A percentile compares a stretch with the other conserved stretches of the same genome.
phyloP scores from a whole-genome alignment of 2,888 invertebrate species.

The Pollenia angustigena region DNA sequence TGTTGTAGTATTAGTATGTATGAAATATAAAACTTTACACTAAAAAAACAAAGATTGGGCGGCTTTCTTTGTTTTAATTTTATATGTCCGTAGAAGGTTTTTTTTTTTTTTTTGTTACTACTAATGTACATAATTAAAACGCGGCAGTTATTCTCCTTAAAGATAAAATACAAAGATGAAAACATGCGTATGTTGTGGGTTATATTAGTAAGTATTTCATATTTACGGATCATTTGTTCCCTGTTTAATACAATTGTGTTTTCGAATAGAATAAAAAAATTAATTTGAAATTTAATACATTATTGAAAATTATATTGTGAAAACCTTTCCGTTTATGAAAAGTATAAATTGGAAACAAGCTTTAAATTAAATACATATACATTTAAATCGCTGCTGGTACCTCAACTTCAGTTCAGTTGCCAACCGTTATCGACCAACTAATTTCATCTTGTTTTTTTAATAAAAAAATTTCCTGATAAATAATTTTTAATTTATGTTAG shows the following conservation, averaged over 20 bases:
- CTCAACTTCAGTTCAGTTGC: too few relatives aligned
- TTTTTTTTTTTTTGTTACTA: slow-evolving; percentile 49
- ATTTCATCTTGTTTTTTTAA: too few relatives aligned
- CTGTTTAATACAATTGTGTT: slow-evolving; percentile 21
- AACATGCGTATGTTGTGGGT: background rate
- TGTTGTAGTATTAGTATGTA: slow-evolving; percentile 38
- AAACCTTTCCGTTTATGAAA: too few relatives aligned
- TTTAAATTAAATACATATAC: too few relatives aligned
- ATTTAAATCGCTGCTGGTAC: too few relatives aligned
- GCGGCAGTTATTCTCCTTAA: slow-evolving; percentile 54
- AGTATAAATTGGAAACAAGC: background rate
- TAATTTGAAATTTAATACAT: too few relatives aligned
- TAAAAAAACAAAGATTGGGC: slow-evolving; percentile 69
- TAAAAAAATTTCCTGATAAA: too few relatives aligned
- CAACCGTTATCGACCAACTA: too few relatives aligned
- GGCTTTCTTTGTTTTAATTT: slow-evolving; percentile 69
- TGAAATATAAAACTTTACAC: slow-evolving; percentile 50
- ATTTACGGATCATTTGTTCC: slow-evolving; percentile 23
- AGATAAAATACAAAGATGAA: slow-evolving; percentile 38
- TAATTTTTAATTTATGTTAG: too few relatives aligned
- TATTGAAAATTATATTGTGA: too few relatives aligned
- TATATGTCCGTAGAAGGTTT: slow-evolving; percentile 48
- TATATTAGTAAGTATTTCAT: background rate
- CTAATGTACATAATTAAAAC: slow-evolving; percentile 60
- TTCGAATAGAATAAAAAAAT: background rate